Base-by-base conservation (phyloP, 2,888 invertebrate species). In the Chrysopilus asiliformis region DNA sequence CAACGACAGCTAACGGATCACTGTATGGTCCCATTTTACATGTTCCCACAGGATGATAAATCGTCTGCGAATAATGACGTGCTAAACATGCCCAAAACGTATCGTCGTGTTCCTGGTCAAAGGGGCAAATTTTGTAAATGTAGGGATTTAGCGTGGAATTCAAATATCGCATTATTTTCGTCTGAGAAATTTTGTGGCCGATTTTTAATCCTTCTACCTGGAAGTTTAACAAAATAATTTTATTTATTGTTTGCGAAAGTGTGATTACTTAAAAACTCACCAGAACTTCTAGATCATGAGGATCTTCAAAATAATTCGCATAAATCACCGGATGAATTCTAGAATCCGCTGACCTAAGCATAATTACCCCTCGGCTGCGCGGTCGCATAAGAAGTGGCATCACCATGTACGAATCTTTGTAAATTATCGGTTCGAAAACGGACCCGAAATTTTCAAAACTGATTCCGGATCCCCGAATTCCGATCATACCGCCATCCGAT, bases 241-340 rank as follows among this genome's bases (percentile, higher is more conserved):
- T n/a, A n/a, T n/a, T n/a, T n/a, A n/a, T n/a, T n/a, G n/a, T n/a
- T n/a, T n/a, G n/a, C n/a, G n/a, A n/a, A n/a, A n/a, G n/a, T n/a
- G n/a, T n/a, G n/a, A n/a, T n/a, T n/a, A n/a, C n/a, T n/a, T n/a
- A n/a, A n/a, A n/a, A n/a, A 57, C 70, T 66, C 71, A 84, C 83
- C 66, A 84, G 58, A 36, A 75, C 60, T 46, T 73, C 68, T 15
- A 85, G 54, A 53, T 91, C 91, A 22, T 71, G 59, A 0, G 76
- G 76, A 50, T 84, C 71, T 0, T 71, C 60, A 49, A 76, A 80
- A 57, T 94, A 94, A 57, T 91, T 90, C 0, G 94, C 83, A 57
- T 83, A 79, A 41, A 95, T 86, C n/a, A 74, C 57, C 0, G 93
- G 89, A 45, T 81, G 75, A 0, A 77, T 69, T 36, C 68, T 65